A percentile compares a stretch with the other conserved stretches of the same genome.
Evolutionary conservation across 2,797 vertebrate species (phyloP).

Genomic region (Pseudochirops cupreus): DNA sequence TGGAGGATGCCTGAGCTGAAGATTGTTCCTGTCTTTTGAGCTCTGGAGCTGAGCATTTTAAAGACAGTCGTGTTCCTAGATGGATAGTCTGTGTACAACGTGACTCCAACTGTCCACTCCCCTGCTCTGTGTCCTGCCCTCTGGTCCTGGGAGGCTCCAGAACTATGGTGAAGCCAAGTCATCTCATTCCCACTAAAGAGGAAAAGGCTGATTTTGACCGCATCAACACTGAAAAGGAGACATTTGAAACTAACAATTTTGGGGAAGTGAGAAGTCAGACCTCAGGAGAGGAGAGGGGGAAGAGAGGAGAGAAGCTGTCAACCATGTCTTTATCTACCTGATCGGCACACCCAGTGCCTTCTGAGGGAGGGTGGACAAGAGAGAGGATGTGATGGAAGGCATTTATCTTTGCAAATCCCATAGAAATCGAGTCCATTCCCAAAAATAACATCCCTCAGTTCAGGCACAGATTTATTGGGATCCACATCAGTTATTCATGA

Average conservation of each 20-base stretch:
- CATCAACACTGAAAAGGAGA: constrained; percentile 67
- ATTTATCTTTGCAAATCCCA: constrained; percentile 62
- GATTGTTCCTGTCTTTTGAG: neutral
- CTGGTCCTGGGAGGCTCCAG: neutral
- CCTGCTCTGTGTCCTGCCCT: neutral
- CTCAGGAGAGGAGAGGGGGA: constrained; percentile 53
- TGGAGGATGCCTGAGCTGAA: neutral
- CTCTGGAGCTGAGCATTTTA: neutral
- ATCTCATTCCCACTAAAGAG: constrained; percentile 47
- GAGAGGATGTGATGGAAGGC: constrained; percentile 59
- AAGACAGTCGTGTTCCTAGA: neutral
- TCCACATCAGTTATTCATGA: constrained; percentile 67
- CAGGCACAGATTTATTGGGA: constrained; percentile 72
- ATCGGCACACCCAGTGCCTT: constrained; percentile 52
- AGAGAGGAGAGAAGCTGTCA: constrained; percentile 50
- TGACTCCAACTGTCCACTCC: neutral
- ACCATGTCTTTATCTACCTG: constrained; percentile 18
- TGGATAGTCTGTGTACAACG: neutral
- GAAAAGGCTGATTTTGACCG: constrained; percentile 40
- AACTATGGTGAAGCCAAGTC: constrained; percentile 47
- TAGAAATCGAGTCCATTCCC: constrained; percentile 59
- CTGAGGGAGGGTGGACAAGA: constrained; percentile 70
- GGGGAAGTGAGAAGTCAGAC: constrained; percentile 51
- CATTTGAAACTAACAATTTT: constrained; percentile 70
- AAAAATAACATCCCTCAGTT: constrained; percentile 72